phyloP scores from a whole-genome alignment of 2,888 invertebrate species.

The Odontothrips loti region DNA sequence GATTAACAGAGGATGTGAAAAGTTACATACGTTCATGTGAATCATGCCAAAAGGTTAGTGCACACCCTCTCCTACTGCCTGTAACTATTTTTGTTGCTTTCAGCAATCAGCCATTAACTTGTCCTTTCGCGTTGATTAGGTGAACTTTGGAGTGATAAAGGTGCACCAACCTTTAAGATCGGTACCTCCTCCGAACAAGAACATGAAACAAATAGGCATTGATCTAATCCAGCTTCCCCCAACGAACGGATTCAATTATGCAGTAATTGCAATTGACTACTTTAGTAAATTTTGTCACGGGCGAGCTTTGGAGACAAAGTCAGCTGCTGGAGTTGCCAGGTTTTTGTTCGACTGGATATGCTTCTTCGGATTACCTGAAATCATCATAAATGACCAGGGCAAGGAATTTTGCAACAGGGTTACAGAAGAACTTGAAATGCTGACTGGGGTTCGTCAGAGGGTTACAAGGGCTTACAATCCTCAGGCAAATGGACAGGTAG shows the following conservation, averaged over 20 bases:
- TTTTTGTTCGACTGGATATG: neutral
- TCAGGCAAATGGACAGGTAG: constrained; percentile 24
- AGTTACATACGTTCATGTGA: neutral
- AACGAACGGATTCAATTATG: neutral
- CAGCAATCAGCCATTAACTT: neutral
- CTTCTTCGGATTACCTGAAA: neutral
- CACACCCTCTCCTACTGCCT: neutral
- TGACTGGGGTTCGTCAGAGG: neutral
- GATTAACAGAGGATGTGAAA: neutral
- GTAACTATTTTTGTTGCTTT: neutral
- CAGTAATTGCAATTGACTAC: neutral
- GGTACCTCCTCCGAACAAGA: neutral
- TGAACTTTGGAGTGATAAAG: neutral
- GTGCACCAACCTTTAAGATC: neutral
- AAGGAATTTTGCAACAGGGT: neutral
- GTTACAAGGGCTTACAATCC: neutral
- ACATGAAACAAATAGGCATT: neutral
- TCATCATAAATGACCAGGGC: constrained; percentile 18
- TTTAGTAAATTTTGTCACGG: neutral
- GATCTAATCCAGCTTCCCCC: neutral
- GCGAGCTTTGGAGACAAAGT: neutral
- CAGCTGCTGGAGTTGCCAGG: neutral
- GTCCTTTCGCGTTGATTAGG: neutral
- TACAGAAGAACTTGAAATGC: neutral
- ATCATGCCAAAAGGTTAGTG: neutral